Conservation (phyloP, 2,113 vertebrate genomes). For the Lagopus leucura region DNA sequence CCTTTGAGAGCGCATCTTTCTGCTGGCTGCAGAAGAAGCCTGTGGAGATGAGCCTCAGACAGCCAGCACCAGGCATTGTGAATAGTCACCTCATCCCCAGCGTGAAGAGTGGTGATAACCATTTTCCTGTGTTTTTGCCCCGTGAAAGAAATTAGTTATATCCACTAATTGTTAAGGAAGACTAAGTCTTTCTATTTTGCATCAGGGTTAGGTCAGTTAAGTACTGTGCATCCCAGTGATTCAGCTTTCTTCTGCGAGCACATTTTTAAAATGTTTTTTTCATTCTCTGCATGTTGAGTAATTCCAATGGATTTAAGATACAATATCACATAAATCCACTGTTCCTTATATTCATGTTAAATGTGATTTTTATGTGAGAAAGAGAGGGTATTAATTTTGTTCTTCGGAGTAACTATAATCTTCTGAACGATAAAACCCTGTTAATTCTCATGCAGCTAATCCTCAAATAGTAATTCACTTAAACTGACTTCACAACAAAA, state of each 20-base stretch:
- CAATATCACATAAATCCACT: not conserved
- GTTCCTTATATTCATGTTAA: not conserved
- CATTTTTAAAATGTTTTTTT: not conserved
- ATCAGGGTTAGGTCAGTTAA: not conserved
- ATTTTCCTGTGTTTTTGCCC: not conserved
- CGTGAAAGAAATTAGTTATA: not conserved
- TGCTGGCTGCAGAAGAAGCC: not conserved
- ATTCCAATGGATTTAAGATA: not conserved
- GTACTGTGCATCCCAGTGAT: not conserved
- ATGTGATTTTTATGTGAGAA: conserved; percentile 5
- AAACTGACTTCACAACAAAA: conserved; percentile 19
- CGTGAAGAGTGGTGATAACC: not conserved
- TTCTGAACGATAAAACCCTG: not conserved
- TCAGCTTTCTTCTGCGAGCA: not conserved
- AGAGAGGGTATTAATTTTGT: conserved; percentile 7
- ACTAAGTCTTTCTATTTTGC: not conserved
- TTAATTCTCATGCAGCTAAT: conserved; percentile 32
- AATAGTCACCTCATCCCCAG: not conserved
- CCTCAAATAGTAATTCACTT: conserved; percentile 5
- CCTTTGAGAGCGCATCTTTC: not conserved
- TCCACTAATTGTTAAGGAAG: not conserved
- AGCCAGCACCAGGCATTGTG: not conserved
- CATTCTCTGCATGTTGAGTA: not conserved
- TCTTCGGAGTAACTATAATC: conserved; percentile 7
- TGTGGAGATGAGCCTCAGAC: not conserved